Base-by-base conservation (phyloP, 92 coral and sea anemone genomes). In the Zoanthus sansibaricus region DNA sequence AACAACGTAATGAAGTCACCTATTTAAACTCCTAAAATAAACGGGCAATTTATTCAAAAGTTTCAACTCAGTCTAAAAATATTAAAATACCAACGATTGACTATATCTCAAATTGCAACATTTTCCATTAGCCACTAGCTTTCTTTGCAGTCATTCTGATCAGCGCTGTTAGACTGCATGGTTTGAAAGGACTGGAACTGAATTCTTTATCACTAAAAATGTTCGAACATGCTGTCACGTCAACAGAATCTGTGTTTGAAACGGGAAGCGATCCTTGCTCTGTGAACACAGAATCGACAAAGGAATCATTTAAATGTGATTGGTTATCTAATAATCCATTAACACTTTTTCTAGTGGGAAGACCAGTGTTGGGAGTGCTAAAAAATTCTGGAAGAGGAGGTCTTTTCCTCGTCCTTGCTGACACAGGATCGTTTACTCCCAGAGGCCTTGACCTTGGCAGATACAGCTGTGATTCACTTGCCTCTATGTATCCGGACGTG, bases 81-180 rank as follows among this genome's bases (percentile, higher is more conserved):
- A 49, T 49, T 5, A 49, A 49, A 49, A 49, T 49, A 49, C 4
- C 6, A 3, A 49, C 55, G 55, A 49, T 49, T 49, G 7, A 49
- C 7, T 49, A 11, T 49, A 37, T 5, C 7, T 49, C 10, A 49
- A 49, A 49, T 3, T 11, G 55, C 55, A 49, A 2, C 1, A 7
- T 17, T n/a, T 62, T 18, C 31, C 74, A 44, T 80, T 45, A 80
- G 12, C 85, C 85, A 16, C 85, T 80, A 6, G 85, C 72, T 80
- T 80, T 80, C 62, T 80, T 80, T 46, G 85, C 85, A 47, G 75
- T 80, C 85, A 80, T 44, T 47, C 75, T 80, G 13, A 80, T 80
- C 61, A 80, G 20, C 8, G 85, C 85, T 3, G 85, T 80, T 33
- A 80, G 85, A 21, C 75, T 44, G 61, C 14, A 37, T 31, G 47